Conservation (phyloP, 2,113 vertebrate species). For the Sylvia atricapilla region DNA sequence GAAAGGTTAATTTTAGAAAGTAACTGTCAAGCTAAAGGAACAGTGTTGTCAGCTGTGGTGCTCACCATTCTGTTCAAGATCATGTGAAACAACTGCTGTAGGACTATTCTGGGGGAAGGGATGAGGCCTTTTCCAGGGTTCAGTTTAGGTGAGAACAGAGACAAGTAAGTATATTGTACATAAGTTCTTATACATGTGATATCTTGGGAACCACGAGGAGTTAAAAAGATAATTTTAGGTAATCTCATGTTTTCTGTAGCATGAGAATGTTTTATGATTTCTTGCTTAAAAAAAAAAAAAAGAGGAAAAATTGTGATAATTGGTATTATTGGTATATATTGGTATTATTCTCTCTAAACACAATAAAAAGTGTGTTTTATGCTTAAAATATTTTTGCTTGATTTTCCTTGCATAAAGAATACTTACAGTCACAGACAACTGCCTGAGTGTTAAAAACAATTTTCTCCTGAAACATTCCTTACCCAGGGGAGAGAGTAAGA, state of each 20-base stretch:
- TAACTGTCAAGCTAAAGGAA: conserved; percentile 33
- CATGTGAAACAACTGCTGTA: conserved; percentile 12
- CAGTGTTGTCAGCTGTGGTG: conserved; percentile 19
- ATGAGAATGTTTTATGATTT: neutral
- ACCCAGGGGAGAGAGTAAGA: neutral
- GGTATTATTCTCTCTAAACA: neutral
- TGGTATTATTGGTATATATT: neutral
- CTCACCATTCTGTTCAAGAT: neutral
- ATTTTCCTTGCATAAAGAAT: neutral
- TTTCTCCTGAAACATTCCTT: neutral
- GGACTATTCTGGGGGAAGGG: neutral
- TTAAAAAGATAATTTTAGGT: neutral
- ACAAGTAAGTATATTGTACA: neutral
- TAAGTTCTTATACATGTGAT: neutral
- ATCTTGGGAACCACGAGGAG: neutral
- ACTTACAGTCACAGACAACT: neutral
- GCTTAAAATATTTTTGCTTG: neutral
- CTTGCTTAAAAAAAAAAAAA: neutral
- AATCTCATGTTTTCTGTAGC: neutral
- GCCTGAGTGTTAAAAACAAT: neutral
- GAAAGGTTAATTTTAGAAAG: conserved; percentile 54
- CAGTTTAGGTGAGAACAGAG: neutral
- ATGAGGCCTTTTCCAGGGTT: neutral
- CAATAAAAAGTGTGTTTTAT: neutral
- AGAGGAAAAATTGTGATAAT: neutral